Conservation (phyloP, 64 coral and sea anemone genomes). For the Orbicella faveolata region DNA sequence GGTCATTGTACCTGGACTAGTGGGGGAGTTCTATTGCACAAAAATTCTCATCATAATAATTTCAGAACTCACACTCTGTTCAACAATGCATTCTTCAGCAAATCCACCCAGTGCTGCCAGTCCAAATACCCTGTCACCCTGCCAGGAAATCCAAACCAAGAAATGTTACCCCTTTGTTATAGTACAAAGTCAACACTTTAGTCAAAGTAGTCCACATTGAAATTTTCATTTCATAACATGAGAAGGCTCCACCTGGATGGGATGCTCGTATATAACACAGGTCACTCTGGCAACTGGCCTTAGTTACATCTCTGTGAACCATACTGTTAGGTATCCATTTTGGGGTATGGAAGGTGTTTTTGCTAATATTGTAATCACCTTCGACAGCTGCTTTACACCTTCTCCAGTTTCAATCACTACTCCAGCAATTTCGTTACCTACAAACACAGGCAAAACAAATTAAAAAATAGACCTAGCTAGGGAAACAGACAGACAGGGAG, state of each 20-base stretch:
- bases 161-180: not conserved
- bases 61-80: constrained; percentile 53
- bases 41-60: too few relatives aligned
- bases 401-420: constrained; percentile 87
- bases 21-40: too few relatives aligned
- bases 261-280: too few relatives aligned
- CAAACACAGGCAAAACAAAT: not conserved
- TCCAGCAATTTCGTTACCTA: constrained; percentile 85
- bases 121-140: constrained; percentile 88
- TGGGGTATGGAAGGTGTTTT: too few relatives aligned
- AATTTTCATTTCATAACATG: too few relatives aligned
- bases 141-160: not conserved
- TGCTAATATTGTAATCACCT: constrained; percentile 36
- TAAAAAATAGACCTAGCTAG: too few relatives aligned
- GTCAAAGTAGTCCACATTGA: too few relatives aligned
- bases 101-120: constrained; percentile 62
- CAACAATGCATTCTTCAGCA: constrained; percentile 76
- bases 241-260: too few relatives aligned
- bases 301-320: not conserved
- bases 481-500: not conserved
- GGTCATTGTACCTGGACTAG: too few relatives aligned
- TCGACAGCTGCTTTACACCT: constrained; percentile 55
- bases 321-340: too few relatives aligned
- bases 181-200: too few relatives aligned
- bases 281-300: too few relatives aligned